Evolutionary conservation across 2,888 invertebrate genomes (phyloP), one percentile per base, ranked within the genome.

Genomic region (Julus scandinavius): DNA sequence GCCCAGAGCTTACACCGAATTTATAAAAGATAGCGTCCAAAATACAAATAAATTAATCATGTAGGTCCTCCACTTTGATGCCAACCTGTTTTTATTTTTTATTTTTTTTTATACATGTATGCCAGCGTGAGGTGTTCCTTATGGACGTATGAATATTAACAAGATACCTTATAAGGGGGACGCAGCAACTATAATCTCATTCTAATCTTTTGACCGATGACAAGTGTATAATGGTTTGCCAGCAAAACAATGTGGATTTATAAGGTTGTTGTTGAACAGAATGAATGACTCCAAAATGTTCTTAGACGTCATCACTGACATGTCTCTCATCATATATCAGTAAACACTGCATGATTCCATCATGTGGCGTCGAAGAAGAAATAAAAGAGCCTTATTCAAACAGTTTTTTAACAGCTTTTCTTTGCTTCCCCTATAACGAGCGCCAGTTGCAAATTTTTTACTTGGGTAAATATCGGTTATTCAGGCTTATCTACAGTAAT

Each of bases 81-180:
- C 9, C 63, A 63, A 6, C 9, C 54, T 54, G 45, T 45, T 7
- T 45, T 45, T n/a, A 6, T n/a, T 63, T 63, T 63, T n/a, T 29
- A 1, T 1, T n/a, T n/a, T n/a, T 63, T 63, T 63, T 9, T 6
- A 17, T 54, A 17, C 54, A 54, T 54, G 54, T 54, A 54, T 11
- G 20, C 29, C 29, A n/a, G 29, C 11, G 29, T 72, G 72, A 20
- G 72, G 72, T 29, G 7, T 72, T 9, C 9, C 29, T 17, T 63
- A 72, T 72, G 72, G 72, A 20, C 72, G 29, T 20, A 80, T 38
- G 80, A 38, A 80, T 80, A 80, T 38, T 80, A 80, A 80, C 80
- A 38, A 80, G 38, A 80, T 38, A 38, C 29, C 38, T 29, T 80
- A 38, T 13, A 80, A 72, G 29, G 29, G 29, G 72, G 72, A 72